phyloP scores from a whole-genome alignment of 2,113 vertebrate species.

The Neogobius melanostomus region DNA sequence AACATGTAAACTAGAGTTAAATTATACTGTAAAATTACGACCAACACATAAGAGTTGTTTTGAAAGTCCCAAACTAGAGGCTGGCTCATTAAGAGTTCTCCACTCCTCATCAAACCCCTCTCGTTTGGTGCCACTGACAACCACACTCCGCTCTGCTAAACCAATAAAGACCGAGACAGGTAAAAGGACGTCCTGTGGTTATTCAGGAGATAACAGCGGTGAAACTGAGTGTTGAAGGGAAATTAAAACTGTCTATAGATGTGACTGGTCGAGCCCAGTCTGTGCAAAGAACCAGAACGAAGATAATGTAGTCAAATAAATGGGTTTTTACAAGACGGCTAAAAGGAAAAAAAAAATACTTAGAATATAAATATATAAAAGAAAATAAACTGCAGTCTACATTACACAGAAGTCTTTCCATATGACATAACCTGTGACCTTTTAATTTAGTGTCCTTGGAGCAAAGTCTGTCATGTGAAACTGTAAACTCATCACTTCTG shows the following conservation, averaged over 20 bases:
- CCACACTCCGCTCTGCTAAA: slow-evolving; percentile 40
- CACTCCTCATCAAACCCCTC: slow-evolving; percentile 41
- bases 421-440: not conserved
- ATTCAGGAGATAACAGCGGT: slow-evolving; percentile 31
- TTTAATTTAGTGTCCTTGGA: not conserved
- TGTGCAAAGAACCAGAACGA: not conserved
- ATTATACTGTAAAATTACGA: not conserved
- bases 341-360: not conserved
- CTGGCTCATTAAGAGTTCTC: slow-evolving; percentile 47
- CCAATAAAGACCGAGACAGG: slow-evolving; percentile 37
- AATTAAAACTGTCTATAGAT: slow-evolving; percentile 23
- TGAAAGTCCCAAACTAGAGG: slow-evolving; percentile 27
- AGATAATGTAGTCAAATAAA: not conserved
- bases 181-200: slow-evolving; percentile 21
- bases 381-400: not conserved
- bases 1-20: not conserved
- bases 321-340: not conserved
- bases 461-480: not conserved
- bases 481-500: not conserved
- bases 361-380: no score
- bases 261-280: slow-evolving; percentile 13
- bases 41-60: slow-evolving; percentile 1
- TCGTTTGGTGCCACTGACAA: slow-evolving; percentile 41
- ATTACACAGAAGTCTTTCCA: not conserved
- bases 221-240: slow-evolving; percentile 6